These are phyloP conservation scores for Tympanoctomys barrerae DNA, from an alignment of 2,797 vertebrate genomes.

Conservation along the genomic window DNA sequence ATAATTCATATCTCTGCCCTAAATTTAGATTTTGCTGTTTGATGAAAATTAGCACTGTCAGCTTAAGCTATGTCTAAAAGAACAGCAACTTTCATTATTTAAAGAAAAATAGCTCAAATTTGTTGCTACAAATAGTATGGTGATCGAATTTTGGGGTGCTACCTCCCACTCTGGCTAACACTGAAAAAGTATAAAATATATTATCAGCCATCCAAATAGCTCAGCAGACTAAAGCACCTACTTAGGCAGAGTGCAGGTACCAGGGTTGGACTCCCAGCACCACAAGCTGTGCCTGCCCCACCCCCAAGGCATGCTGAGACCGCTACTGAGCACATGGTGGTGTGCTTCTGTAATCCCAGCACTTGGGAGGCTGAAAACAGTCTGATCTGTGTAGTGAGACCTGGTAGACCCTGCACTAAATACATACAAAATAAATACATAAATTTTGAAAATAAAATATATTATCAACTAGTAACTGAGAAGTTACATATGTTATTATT, in stretches of 20 bases:
- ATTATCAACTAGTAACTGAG: not conserved
- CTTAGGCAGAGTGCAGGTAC: too few relatives aligned
- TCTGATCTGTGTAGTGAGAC: too few relatives aligned
- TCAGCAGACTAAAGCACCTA: too few relatives aligned
- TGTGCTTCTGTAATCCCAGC: too few relatives aligned
- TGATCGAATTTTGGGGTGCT: not conserved
- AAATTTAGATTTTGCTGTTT: constrained; percentile 54
- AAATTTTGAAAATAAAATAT: not conserved
- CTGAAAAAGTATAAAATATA: not conserved
- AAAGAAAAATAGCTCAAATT: constrained; percentile 39
- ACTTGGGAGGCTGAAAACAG: too few relatives aligned
- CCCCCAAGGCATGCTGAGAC: too few relatives aligned
- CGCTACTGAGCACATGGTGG: too few relatives aligned
- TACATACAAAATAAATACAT: too few relatives aligned
- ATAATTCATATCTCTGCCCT: constrained; percentile 39
- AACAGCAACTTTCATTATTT: constrained; percentile 22
- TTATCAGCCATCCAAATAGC: not conserved
- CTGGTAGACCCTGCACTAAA: too few relatives aligned
- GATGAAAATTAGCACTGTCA: constrained; percentile 27
- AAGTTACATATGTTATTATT: not conserved
- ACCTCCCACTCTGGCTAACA: constrained; percentile 29
- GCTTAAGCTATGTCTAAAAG: not conserved
- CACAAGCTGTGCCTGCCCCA: too few relatives aligned
- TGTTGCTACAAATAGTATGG: not conserved
- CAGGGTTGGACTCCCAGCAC: too few relatives aligned